Evolutionary conservation across 2,888 invertebrate species (phyloP), one percentile per base, ranked within the genome.

Genomic region (Fragum sueziense): DNA sequence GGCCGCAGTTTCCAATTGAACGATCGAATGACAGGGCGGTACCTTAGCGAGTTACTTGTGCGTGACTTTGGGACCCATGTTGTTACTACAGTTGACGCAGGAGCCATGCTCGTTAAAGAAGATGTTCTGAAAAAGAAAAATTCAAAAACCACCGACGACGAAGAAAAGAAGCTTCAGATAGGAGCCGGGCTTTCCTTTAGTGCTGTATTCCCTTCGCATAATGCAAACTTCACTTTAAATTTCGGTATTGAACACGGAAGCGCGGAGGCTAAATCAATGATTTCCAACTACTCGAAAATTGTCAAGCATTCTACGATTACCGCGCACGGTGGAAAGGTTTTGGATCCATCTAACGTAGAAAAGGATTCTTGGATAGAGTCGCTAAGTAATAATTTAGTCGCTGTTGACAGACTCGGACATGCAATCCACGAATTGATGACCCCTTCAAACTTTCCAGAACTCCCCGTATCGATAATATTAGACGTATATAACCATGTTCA

Each of bases 381-480:
- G 0, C 47, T 85, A 2, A 61, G 62, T 7, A 82, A 77, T 37
- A 75, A 80, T n/a, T 57, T 85, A 0, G 85, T 80, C 20, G 41
- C 82, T n/a, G 65, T 82, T 22, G 82, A 85, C 54, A 67, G 80
- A 34, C 20, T 41, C 29, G 85, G 85, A 3, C 70, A 74, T 25
- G 80, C 82, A 20, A 41, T 85, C 4, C 68, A 78, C 27, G 71
- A 74, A 37, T 29, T 76, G 4, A 71, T 85, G 20, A 80, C 72
- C 17, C 25, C 75, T n/a, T 7, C 47, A 27, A 70, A 71, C 20
- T 34, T 85, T 17, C 82, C 82, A 3, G 82, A 82, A 68, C 20
- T 84, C 27, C 77, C 81, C 0, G 57, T 51, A 11, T 34, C 57
- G 31, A 74, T 74, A 2, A 51, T 82, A 2, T 20, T 61, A 22